Base-by-base conservation (phyloP, 30 jellyfish, hydroid and myxozoan species). In the Mastigias papua region DNA sequence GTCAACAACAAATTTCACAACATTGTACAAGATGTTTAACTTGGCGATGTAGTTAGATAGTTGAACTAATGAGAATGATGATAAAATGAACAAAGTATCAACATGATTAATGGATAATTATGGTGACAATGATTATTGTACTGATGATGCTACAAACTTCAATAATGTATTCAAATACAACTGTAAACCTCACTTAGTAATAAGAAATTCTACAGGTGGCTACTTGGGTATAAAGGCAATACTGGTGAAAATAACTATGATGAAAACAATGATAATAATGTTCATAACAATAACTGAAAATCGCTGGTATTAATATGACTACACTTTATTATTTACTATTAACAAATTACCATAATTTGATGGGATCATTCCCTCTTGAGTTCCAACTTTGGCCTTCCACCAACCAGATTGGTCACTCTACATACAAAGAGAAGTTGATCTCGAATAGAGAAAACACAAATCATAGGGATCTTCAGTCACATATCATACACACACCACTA, bases 301-400 rank as follows among this genome's bases (percentile, higher is more conserved):
- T n/a, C n/a, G n/a, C n/a, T n/a, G n/a, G n/a, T n/a, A n/a, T n/a
- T n/a, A n/a, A n/a, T n/a, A n/a, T n/a, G n/a, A n/a, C n/a, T 42
- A 42, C 54, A 8, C 67, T 5, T 54, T 54, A 21, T 46, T 6
- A 21, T 11, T 25, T 5, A 54, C 17, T 54, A 54, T 54, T 15
- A 42, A 42, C 7, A 42, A 42, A 42, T 42, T 68, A 95, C 99
- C 99, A 73, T 95, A 95, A 66, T 95, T 95, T 54, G 95, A 81
- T 60, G 99, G 99, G 35, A 95, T 95, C 61, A 95, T 71, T 22
- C 99, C 99, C 46, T 86, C 91, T 34, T 82, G 87, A 23, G 80
- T 81, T 26, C 97, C 97, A 54, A 90, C 98, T 75, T 89, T 90
- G n/a, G 99, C 99, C 51, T 78, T 95, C 99, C 99, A 95, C 99